phyloP scores from a whole-genome alignment of 2,888 invertebrate genomes.

The Notodonta dromedarius region DNA sequence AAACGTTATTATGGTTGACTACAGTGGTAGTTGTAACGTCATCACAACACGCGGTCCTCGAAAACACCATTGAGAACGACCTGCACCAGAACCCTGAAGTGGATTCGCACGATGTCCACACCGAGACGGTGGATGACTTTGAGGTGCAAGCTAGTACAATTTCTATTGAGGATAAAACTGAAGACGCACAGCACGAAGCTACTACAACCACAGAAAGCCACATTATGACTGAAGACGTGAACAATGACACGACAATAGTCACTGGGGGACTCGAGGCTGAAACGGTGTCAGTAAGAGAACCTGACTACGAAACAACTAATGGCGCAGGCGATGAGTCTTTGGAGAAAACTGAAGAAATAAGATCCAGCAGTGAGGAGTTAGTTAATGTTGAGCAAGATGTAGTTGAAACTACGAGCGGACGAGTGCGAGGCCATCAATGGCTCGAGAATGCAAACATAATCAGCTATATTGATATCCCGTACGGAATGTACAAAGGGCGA shows the following conservation, averaged over 20 bases:
- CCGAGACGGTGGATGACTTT: neutral
- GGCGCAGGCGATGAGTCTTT: neutral
- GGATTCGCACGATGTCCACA: neutral
- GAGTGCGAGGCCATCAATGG: slow-evolving; percentile 50
- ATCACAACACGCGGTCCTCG: slow-evolving; percentile 14
- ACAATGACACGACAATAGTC: neutral
- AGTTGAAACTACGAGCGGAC: slow-evolving; percentile 53
- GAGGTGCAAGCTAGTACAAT: neutral
- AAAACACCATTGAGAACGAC: slow-evolving; percentile 10
- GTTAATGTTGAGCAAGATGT: slow-evolving; percentile 6
- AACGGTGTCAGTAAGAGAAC: slow-evolving; percentile 1
- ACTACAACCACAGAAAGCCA: slow-evolving; percentile 1
- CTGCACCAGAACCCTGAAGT: neutral
- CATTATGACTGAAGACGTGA: neutral
- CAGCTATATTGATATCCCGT: slow-evolving; percentile 64
- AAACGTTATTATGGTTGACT: slow-evolving; percentile 30
- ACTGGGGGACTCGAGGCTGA: neutral
- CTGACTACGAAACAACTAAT: neutral
- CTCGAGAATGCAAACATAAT: slow-evolving; percentile 41
- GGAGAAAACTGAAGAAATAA: neutral
- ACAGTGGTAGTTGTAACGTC: slow-evolving; percentile 24
- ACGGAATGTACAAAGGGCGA: slow-evolving; percentile 48
- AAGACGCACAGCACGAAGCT: neutral
- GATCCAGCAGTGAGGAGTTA: neutral
- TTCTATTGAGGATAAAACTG: neutral